These are phyloP conservation scores for Drepanosiphum platanoidis DNA, from an alignment of 2,888 invertebrate genomes.

Conservation along the genomic window DNA sequence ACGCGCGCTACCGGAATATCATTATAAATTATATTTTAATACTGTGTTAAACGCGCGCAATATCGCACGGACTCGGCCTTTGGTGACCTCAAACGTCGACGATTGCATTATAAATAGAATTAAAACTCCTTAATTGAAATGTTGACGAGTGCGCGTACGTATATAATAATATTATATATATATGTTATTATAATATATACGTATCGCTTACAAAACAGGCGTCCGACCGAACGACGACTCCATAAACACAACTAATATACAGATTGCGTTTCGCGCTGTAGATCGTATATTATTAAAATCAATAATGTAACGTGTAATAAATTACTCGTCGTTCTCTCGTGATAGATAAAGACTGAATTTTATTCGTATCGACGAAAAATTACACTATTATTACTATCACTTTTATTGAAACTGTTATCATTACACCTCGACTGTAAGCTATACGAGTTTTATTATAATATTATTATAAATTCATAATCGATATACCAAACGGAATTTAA, in stretches of 20 bases:
- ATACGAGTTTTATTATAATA: too few relatives aligned
- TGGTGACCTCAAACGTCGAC: conserved; percentile 26
- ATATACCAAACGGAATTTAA: too few relatives aligned
- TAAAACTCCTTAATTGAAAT: neutral
- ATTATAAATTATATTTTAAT: too few relatives aligned
- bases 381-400: neutral
- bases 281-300: neutral
- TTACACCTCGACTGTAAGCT: too few relatives aligned
- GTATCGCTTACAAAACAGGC: neutral
- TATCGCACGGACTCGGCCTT: neutral
- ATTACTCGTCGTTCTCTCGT: neutral
- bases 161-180: neutral
- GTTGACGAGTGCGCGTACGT: neutral
- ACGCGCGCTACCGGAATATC: neutral
- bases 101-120: neutral
- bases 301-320: too few relatives aligned
- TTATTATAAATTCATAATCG: too few relatives aligned
- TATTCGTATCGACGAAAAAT: neutral
- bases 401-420: too few relatives aligned
- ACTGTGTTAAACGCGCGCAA: neutral
- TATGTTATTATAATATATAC: too few relatives aligned
- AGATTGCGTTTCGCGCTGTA: neutral
- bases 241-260: too few relatives aligned
- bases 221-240: too few relatives aligned
- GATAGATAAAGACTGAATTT: neutral